phyloP scores from a whole-genome alignment of 2,797 vertebrate species.

The Diglossa cyanea region DNA sequence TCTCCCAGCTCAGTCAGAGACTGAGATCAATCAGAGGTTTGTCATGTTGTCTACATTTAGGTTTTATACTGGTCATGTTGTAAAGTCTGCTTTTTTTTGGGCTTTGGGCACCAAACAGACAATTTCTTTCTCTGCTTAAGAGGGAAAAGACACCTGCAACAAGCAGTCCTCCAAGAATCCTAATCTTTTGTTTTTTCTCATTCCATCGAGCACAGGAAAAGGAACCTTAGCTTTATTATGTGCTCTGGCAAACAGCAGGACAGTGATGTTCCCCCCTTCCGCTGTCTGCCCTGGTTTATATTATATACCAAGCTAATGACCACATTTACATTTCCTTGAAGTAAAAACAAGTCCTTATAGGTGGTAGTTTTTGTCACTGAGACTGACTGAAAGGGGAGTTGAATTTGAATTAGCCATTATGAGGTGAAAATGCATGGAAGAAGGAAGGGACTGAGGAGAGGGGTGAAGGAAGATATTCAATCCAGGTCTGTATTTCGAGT shows the following conservation, averaged over 20 bases:
- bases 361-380: neutral
- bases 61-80: neutral
- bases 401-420: neutral
- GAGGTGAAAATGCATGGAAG: neutral
- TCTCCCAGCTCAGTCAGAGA: neutral
- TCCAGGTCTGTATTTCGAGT: neutral
- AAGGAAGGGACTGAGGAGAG: neutral
- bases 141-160: neutral
- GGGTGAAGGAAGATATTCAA: neutral
- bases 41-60: neutral
- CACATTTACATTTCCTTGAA: slow-evolving; percentile 46
- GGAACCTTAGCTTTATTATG: neutral
- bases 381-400: neutral
- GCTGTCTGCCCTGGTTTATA: neutral
- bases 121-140: neutral
- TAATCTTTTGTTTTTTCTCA: slow-evolving; percentile 47
- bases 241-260: slow-evolving; percentile 41
- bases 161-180: neutral
- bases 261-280: neutral
- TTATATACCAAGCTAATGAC: slow-evolving; percentile 27
- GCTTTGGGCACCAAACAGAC: neutral
- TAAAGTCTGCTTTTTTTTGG: neutral
- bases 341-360: slow-evolving; percentile 8
- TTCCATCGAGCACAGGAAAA: slow-evolving; percentile 41
- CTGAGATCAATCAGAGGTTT: neutral